phyloP scores from a whole-genome alignment of 2,113 vertebrate genomes.

The Pionites leucogaster region DNA sequence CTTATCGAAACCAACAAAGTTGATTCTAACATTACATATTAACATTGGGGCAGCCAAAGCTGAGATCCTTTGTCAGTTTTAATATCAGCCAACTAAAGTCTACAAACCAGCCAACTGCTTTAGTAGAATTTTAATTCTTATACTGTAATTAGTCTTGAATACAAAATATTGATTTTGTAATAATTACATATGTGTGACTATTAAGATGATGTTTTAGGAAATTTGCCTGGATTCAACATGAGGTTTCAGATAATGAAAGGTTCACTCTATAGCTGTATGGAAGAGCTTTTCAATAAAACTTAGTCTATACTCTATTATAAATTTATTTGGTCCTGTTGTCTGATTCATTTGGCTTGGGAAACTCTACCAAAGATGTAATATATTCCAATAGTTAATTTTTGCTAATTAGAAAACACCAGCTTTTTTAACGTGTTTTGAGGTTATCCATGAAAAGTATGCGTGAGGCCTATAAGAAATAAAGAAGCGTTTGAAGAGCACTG shows the following conservation, averaged over 20 bases:
- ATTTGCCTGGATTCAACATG: conserved; percentile 31
- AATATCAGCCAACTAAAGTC: conserved; percentile 16
- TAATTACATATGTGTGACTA: conserved; percentile 53
- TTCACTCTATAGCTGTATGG: neutral
- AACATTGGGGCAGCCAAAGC: neutral
- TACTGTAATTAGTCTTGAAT: conserved; percentile 59
- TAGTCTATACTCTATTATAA: neutral
- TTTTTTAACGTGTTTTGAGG: neutral
- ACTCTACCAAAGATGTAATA: neutral
- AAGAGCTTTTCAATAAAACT: conserved; percentile 23
- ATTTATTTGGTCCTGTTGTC: neutral
- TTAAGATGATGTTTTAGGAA: conserved; percentile 48
- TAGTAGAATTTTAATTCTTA: conserved; percentile 17
- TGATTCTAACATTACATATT: neutral
- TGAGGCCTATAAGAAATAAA: neutral
- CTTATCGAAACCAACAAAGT: neutral
- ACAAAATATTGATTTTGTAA: conserved; percentile 57
- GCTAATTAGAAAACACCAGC: neutral
- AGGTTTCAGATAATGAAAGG: conserved; percentile 39
- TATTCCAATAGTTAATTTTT: neutral
- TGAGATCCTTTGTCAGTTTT: conserved; percentile 5
- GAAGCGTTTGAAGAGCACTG: neutral
- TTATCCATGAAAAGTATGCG: neutral
- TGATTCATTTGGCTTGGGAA: neutral
- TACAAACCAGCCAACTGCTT: conserved; percentile 25